Percentiles rank a stretch among this genome's conserved stretches.
These are phyloP conservation scores for Zonitis immaculata DNA, from an alignment of 2,888 invertebrate species.

Conservation along the genomic window DNA sequence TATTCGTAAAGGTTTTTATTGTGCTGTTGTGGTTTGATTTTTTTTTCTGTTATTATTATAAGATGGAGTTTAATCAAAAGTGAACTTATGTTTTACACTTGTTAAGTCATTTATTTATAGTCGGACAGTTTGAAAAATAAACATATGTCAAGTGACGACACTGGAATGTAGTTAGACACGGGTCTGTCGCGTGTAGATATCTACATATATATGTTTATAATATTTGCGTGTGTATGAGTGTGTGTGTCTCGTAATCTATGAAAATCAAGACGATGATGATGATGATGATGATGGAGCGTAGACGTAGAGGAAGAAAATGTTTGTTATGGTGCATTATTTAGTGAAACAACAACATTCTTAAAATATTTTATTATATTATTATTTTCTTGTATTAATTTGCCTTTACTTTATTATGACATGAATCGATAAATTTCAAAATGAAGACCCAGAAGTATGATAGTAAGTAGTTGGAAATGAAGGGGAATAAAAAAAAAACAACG, in stretches of 20 bases:
- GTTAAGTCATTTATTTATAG: conserved; percentile 31
- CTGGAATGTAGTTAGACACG: conserved; percentile 33
- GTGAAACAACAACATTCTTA: conserved; percentile 42
- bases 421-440: conserved; percentile 43
- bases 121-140: conserved; percentile 31
- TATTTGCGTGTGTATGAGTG: background rate
- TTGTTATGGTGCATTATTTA: background rate
- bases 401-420: conserved; percentile 48
- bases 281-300: too few relatives aligned
- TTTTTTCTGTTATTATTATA: conserved; percentile 2
- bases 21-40: too few relatives aligned
- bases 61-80: conserved; percentile 20
- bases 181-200: conserved; percentile 31
- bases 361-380: conserved; percentile 41
- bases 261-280: background rate
- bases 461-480: too few relatives aligned
- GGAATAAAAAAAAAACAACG: conserved; percentile 30
- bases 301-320: background rate
- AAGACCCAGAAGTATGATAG: too few relatives aligned
- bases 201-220: background rate
- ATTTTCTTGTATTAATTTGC: conserved; percentile 45
- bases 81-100: conserved; percentile 27
- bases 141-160: conserved; percentile 34
- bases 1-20: too few relatives aligned
- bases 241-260: background rate